phyloP scores from a whole-genome alignment of 2,113 vertebrate genomes.

The Boulengeromyrus knoepffleri region DNA sequence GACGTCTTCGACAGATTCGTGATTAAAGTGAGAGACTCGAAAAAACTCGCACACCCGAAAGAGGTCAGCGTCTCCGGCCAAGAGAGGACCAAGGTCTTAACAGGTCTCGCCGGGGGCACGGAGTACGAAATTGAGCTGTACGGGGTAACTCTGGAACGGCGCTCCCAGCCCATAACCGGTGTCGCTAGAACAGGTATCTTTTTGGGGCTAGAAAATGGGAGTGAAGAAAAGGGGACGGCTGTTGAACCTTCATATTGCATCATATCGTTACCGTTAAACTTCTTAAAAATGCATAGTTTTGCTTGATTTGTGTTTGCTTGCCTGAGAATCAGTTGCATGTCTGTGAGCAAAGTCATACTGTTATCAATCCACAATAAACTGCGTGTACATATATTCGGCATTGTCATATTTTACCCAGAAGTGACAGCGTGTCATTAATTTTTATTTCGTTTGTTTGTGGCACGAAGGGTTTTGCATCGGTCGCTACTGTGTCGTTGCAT shows the following conservation, averaged over 20 bases:
- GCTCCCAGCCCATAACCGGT: conserved; percentile 74
- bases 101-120: conserved; percentile 76
- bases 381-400: neutral
- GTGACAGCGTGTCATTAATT: neutral
- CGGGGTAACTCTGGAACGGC: conserved; percentile 72
- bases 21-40: conserved; percentile 86
- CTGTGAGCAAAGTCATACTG: neutral
- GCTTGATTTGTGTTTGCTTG: neutral
- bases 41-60: conserved; percentile 68
- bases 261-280: neutral
- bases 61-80: conserved; percentile 65
- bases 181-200: conserved; percentile 82
- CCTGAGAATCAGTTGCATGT: conserved; percentile 1
- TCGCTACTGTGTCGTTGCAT: neutral
- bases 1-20: conserved; percentile 85
- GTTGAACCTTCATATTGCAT: neutral
- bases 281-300: neutral
- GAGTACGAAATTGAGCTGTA: conserved; percentile 89
- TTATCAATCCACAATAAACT: neutral
- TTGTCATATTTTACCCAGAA: neutral
- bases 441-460: neutral
- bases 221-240: neutral
- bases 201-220: neutral
- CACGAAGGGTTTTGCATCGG: neutral
- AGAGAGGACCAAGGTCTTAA: conserved; percentile 75